These are phyloP conservation scores for Xylophagus ater DNA, from an alignment of 2,888 invertebrate species.

Conservation along the genomic window DNA sequence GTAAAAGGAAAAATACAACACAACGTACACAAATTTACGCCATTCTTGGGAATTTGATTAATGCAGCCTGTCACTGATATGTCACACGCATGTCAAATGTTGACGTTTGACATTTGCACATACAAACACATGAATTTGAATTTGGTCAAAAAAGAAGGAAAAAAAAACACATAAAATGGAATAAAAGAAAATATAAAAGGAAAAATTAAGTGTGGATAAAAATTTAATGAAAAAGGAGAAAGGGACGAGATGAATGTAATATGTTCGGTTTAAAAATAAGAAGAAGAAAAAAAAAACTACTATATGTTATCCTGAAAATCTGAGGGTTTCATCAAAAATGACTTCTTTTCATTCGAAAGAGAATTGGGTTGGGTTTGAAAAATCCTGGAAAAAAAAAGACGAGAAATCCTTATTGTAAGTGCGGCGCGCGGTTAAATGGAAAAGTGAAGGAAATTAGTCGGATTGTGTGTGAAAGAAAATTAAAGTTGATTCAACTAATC, in stretches of 20 bases:
- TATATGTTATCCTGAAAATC: no score
- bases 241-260: slow-evolving; percentile 4
- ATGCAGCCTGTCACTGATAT: slow-evolving; percentile 43
- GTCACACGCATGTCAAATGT: slow-evolving; percentile 41
- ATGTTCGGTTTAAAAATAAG: slow-evolving; percentile 4
- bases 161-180: no score
- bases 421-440: slow-evolving; percentile 15
- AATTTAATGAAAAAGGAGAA: slow-evolving; percentile 3
- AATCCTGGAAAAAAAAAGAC: no score
- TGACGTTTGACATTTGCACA: slow-evolving; percentile 40
- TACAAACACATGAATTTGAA: no score
- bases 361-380: no score
- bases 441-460: slow-evolving; percentile 22
- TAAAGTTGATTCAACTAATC: slow-evolving; percentile 3
- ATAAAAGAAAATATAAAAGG: no score
- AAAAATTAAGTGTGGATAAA: background rate
- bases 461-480: slow-evolving; percentile 7
- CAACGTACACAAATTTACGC: slow-evolving; percentile 23
- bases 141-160: no score
- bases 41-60: slow-evolving; percentile 38
- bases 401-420: slow-evolving; percentile 1
- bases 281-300: no score
- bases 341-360: no score
- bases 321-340: no score
- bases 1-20: slow-evolving; percentile 20